Base-by-base conservation (phyloP, 2,888 invertebrate species). In the Brachyptera putata region DNA sequence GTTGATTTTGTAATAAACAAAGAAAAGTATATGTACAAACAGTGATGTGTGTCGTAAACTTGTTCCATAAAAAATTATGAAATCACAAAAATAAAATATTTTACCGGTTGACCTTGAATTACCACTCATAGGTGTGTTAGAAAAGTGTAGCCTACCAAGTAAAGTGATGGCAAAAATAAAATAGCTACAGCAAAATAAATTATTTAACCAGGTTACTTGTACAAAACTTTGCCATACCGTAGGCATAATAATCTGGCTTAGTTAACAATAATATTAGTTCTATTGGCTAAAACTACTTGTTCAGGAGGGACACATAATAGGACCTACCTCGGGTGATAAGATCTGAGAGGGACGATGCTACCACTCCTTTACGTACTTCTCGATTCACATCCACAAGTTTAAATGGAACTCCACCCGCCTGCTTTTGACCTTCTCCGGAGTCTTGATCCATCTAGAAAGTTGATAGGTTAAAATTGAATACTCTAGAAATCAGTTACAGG, bases 311-410 rank as follows among this genome's bases (percentile, higher is more conserved):
- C 53, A 46, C 21, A 39, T n/a, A 7, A 39, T 37, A 25, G 4
- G n/a, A 60, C 59, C 64, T 66, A 71, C 72, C 72, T 78, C 88
- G 87, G 64, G 80, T 76, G 67, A 87, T 83, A 70, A 92, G 80
- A 72, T 91, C 91, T 71, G 88, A 85, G 50, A 93, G 77, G 16
- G 89, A 87, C 46, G 81, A 78, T 56, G 92, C 91, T 62, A 91
- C 91, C 68, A 91, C 81, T 65, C 91, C 91, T 77, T 91, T 91
- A 71, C 87, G 85, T 70, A 86, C 84, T 72, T 90, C 87, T 68
- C 92, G 82, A 68, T 84, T 84, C 66, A 86, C 81, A 76, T 91
- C 90, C 67, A 87, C 86, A 69, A 89, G 86, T 79, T 89, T 89
- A 73, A 87, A 89, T 26, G 89, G 88, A 58, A 67, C 66, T 37